Base-by-base conservation (phyloP, 2,888 invertebrate species). In the Ecdyonurus torrentis region DNA sequence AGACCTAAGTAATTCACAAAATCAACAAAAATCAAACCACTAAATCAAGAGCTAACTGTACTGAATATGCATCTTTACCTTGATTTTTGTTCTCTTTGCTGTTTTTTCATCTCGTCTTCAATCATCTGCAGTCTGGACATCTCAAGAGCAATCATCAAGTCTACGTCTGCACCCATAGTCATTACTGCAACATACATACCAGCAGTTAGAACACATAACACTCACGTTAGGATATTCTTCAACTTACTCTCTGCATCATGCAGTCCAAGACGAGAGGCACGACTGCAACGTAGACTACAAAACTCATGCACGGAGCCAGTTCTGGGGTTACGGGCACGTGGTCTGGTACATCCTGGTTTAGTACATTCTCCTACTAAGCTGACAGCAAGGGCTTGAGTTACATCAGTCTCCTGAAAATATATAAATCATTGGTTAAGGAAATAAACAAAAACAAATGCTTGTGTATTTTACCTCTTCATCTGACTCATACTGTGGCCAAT, bases 51-150 rank as follows among this genome's bases (percentile, higher is more conserved):
- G n/a, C n/a, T n/a, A n/a, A n/a, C n/a, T n/a, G n/a, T n/a, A n/a
- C n/a, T n/a, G n/a, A n/a, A 50, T 10, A 50, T 50, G 18, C 10
- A 50, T 50, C 7, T 50, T 50, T 23, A 61, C 61, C 61, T 15
- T 2, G 52, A 5, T 7, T 22, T 66, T 65, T 15, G 58, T 63
- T 10, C 64, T 22, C 64, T 63, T 50, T 63, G 64, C 63, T 72
- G 76, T 71, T 78, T 76, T 67, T 78, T 78, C 70, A 79, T 75
- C 67, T 78, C 73, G 69, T 85, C 84, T 71, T 82, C 80, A 59
- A 83, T 78, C 77, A 82, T 82, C 74, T 84, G 84, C 58, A 85
- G 74, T 19, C 84, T 75, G 1, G 84, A 84, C 83, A 85, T 83
- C 72, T 84, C 84, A 64, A 84, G 70, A 0, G 84, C 84, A 65